phyloP scores from a whole-genome alignment of 2,888 invertebrate species.

The Cantharis rustica region DNA sequence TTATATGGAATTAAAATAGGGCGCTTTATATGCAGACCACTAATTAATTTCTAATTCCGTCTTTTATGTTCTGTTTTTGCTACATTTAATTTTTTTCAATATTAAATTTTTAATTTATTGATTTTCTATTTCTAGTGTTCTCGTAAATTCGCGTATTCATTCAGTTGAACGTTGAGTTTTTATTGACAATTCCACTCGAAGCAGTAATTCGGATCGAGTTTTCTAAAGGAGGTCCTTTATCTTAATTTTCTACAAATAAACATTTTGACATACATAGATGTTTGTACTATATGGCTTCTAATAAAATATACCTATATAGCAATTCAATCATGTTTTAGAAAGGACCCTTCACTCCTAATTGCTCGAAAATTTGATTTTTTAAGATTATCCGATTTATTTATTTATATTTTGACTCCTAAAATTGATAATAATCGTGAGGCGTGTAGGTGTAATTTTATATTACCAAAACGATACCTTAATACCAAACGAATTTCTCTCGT shows the following conservation, averaged over 20 bases:
- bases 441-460: not conserved
- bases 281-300: not conserved
- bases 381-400: too few species aligned
- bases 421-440: not conserved
- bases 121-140: not conserved
- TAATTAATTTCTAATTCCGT: not conserved
- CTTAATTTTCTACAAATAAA: not conserved
- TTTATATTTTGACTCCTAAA: not conserved
- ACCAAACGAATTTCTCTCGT: constrained; percentile 8
- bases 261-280: not conserved
- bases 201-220: not conserved
- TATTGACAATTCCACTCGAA: constrained; percentile 1
- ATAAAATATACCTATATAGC: not conserved
- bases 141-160: constrained; percentile 3
- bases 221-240: not conserved
- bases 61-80: constrained; percentile 1
- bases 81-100: not conserved
- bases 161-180: not conserved
- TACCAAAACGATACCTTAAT: not conserved
- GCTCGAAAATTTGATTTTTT: not conserved
- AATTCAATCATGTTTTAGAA: not conserved
- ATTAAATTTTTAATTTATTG: not conserved
- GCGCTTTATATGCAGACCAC: not conserved
- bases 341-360: not conserved
- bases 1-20: not conserved